Base-by-base conservation (phyloP, 1,140 invertebrate genomes). In the Antheraea mylitta region DNA sequence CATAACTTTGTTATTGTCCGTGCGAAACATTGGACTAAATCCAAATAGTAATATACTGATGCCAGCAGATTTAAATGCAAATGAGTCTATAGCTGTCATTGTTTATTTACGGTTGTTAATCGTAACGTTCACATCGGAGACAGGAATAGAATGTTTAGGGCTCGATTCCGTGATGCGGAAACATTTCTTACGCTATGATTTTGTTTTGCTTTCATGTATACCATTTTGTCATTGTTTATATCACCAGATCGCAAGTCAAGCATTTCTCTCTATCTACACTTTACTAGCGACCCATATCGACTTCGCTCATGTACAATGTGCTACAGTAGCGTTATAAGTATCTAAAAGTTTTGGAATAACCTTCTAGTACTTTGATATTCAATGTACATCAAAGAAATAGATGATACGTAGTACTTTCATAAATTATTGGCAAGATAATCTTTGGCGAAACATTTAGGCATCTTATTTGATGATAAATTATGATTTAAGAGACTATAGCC, bases 21-120 rank as follows among this genome's bases (percentile, higher is more conserved):
- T 48, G 18, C 42, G 45, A 19, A 64, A 64, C 38, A 64, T 64
- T 64, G 63, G 63, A 64, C 18, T 64, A 45, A 18, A 22, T 64
- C 63, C 63, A 64, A 64, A 64, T 18, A 37, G 63, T 19, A 16
- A 42, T n/a, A 37, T 42, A 37, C 62, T n/a, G 42, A 64, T 64
- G 63, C 42, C 63, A 22, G 61, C 63, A 22, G 61, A 63, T 63
- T 63, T 63, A 63, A 63, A 63, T 63, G 61, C 22, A 63, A 63
- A 63, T 37, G 30, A n/a, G 10, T 61, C 59, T 61, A 19, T 61
- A 37, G 19, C 61, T 63, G 61, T 63, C 61, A 63, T 63, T 63
- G 61, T 36, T 37, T 63, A 63, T 63, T 37, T 36, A 30, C 61
- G 36, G 22, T 36, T 22, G 61, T 63, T 63, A 7, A 63, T 37